A percentile compares a stretch with the other conserved stretches of the same genome.
Evolutionary conservation across 2,113 vertebrate species (phyloP).

Genomic region (Stigmatopora nigra): DNA sequence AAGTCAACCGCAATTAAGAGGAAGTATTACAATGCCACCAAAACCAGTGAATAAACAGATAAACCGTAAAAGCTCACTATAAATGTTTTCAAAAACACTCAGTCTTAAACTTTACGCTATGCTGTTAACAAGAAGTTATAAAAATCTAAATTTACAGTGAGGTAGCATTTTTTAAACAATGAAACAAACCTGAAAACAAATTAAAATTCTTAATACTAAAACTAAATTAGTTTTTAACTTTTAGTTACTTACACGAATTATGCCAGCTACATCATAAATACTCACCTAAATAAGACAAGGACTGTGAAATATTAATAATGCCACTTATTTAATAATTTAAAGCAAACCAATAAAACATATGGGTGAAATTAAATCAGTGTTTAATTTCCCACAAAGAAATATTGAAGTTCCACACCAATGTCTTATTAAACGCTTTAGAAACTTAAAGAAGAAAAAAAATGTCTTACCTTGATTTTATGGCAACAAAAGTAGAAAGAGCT

Average conservation of each 20-base stretch:
- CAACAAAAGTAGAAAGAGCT: constrained; percentile 32
- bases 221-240: background rate
- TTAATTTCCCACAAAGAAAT: too few species aligned
- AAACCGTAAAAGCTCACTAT: background rate
- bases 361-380: background rate
- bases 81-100: background rate
- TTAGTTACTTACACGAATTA: constrained; percentile 9
- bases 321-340: background rate
- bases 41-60: constrained; percentile 1
- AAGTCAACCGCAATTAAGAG: constrained; percentile 32
- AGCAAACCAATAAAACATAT: background rate
- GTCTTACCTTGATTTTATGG: constrained; percentile 63
- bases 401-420: background rate
- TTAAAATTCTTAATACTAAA: background rate
- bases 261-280: constrained; percentile 11
- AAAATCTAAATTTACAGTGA: background rate
- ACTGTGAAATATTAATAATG: constrained; percentile 27
- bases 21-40: constrained; percentile 10
- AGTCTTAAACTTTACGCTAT: background rate
- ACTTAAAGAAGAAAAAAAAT: constrained; percentile 31
- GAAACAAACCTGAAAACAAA: background rate
- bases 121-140: background rate
- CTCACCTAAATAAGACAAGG: constrained; percentile 23
- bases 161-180: background rate
- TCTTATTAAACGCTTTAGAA: constrained; percentile 1